phyloP scores from a whole-genome alignment of 2,888 invertebrate species.

The Octonoba sinensis region DNA sequence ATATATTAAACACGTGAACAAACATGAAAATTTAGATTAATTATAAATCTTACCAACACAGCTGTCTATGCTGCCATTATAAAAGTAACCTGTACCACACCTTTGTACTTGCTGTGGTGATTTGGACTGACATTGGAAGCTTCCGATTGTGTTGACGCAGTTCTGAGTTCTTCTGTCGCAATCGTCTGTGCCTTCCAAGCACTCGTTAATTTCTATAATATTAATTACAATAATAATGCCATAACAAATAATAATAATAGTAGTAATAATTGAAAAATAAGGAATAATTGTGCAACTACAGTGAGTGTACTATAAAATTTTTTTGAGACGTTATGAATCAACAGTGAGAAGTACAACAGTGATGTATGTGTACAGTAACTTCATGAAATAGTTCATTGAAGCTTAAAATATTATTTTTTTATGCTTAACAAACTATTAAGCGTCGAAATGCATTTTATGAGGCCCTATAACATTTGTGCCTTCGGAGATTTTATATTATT shows the following conservation, averaged over 20 bases:
- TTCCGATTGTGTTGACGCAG: slow-evolving; percentile 69
- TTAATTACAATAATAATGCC: background rate
- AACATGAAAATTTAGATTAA: too few species aligned
- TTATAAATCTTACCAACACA: slow-evolving; percentile 33
- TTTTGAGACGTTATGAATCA: background rate
- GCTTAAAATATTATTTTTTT: too few species aligned
- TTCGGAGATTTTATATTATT: too few species aligned
- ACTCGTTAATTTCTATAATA: slow-evolving; percentile 79
- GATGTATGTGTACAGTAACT: too few species aligned
- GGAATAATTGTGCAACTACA: background rate
- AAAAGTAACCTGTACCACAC: slow-evolving; percentile 39
- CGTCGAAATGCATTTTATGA: too few species aligned
- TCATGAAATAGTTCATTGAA: too few species aligned
- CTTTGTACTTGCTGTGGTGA: slow-evolving; percentile 57
- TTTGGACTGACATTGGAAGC: slow-evolving; percentile 72
- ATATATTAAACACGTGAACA: too few species aligned
- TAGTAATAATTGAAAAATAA: background rate
- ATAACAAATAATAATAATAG: background rate
- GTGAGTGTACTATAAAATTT: background rate
- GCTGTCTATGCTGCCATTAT: slow-evolving; percentile 6
- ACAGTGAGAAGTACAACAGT: too few species aligned
- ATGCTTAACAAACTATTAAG: too few species aligned
- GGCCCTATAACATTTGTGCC: too few species aligned
- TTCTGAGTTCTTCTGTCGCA: slow-evolving; percentile 68
- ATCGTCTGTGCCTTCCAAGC: slow-evolving; percentile 75